Evolutionary conservation across 2,797 vertebrate genomes (phyloP).

Genomic region (Catostomus latipinnis): DNA sequence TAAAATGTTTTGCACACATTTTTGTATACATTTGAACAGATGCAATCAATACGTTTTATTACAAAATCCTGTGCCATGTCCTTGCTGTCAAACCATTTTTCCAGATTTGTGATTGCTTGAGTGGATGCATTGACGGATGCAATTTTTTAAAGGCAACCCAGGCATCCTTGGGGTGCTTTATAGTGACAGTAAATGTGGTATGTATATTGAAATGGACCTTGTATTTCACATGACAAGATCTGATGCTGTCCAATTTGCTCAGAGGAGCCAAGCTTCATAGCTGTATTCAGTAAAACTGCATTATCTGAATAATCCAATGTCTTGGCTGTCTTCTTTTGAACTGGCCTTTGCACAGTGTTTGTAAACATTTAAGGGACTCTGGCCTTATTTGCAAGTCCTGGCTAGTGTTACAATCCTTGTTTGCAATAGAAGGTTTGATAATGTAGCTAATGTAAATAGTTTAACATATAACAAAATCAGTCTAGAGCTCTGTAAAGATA

Average conservation of each 20-base stretch:
- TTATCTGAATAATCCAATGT: slow-evolving; percentile 38
- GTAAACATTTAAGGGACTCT: background rate
- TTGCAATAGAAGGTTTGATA: background rate
- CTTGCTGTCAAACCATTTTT: slow-evolving; percentile 44
- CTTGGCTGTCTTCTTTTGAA: background rate
- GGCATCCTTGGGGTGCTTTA: slow-evolving; percentile 54
- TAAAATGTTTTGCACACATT: slow-evolving; percentile 31
- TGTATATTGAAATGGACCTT: slow-evolving; percentile 45
- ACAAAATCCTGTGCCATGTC: slow-evolving; percentile 22
- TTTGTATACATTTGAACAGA: slow-evolving; percentile 22
- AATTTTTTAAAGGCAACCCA: slow-evolving; percentile 49
- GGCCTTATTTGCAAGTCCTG: background rate
- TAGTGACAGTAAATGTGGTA: slow-evolving; percentile 53
- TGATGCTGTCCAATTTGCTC: slow-evolving; percentile 12
- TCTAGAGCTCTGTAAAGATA: no score
- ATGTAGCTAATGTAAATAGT: no score
- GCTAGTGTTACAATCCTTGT: background rate
- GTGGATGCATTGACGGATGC: slow-evolving; percentile 22
- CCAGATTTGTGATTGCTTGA: slow-evolving; percentile 52
- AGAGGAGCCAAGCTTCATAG: slow-evolving; percentile 13
- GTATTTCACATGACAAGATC: slow-evolving; percentile 41
- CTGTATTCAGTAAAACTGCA: slow-evolving; percentile 35
- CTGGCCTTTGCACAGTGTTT: background rate
- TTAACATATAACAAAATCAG: no score
- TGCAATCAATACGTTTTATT: slow-evolving; percentile 51